Conservation (phyloP, 2,888 invertebrate species). For the Hypomecis punctinalis region DNA sequence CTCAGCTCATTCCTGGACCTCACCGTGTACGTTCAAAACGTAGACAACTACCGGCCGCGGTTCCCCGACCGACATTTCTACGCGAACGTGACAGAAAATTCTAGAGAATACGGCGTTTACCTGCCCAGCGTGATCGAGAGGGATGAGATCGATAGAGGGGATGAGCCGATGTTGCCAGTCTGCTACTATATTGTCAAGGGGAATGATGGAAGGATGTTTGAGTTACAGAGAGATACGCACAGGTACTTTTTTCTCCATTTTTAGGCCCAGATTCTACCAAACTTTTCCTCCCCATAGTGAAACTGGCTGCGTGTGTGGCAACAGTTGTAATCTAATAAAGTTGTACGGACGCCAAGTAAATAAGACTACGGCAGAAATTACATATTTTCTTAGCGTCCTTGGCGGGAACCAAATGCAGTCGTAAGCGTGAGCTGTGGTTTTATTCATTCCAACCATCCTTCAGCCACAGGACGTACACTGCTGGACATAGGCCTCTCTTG, state of each 20-base stretch:
- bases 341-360: too few relatives aligned
- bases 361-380: too few relatives aligned
- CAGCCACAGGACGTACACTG: too few relatives aligned
- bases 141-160: conserved; percentile 93
- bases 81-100: conserved; percentile 90
- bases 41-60: conserved; percentile 95
- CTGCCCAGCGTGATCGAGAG: conserved; percentile 93
- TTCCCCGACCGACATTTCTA: conserved; percentile 90
- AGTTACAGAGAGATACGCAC: conserved; percentile 89
- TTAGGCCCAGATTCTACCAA: too few relatives aligned
- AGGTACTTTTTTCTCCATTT: conserved; percentile 73
- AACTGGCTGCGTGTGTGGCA: background rate
- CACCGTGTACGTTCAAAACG: conserved; percentile 94
- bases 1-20: conserved; percentile 94
- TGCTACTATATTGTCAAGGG: conserved; percentile 97
- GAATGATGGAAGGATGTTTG: conserved; percentile 89
- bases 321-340: too few relatives aligned
- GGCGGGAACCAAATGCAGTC: too few relatives aligned
- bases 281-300: too few relatives aligned
- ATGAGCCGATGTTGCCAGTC: conserved; percentile 92
- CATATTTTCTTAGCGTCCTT: too few relatives aligned
- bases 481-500: too few relatives aligned
- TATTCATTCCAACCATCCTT: too few relatives aligned
- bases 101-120: conserved; percentile 85
- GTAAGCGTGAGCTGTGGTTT: too few relatives aligned